A percentile compares a stretch with the other conserved stretches of the same genome.
Conservation (phyloP, 1,140 invertebrate species). For the Coptotermes formosanus region DNA sequence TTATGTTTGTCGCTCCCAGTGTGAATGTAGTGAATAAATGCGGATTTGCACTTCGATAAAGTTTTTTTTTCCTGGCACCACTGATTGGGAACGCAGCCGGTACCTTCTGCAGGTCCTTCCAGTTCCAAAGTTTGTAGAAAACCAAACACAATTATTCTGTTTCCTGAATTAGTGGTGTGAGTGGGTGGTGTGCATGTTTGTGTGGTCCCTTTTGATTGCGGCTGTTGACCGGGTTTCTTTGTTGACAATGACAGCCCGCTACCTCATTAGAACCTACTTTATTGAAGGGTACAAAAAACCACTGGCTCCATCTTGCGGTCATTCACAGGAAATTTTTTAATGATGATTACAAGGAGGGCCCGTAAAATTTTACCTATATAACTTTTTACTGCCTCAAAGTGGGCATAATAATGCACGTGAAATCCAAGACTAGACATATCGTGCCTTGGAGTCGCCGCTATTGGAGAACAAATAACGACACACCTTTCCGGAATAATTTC, state of each 20-base stretch:
- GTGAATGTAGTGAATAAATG: too few relatives aligned
- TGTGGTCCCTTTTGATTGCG: background rate
- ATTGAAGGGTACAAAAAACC: conserved; percentile 14
- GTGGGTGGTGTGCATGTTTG: background rate
- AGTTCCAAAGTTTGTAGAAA: too few relatives aligned
- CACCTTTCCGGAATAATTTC: background rate
- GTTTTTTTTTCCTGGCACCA: too few relatives aligned
- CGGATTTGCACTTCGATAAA: too few relatives aligned
- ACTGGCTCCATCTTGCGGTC: background rate
- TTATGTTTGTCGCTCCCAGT: too few relatives aligned
- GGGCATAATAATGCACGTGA: background rate
- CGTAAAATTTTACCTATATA: background rate
- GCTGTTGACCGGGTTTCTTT: background rate
- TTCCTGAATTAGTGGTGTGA: background rate
- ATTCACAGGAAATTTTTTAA: conserved; percentile 1
- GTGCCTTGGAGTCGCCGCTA: background rate
- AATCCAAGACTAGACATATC: background rate
- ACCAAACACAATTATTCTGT: too few relatives aligned
- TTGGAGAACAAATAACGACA: background rate
- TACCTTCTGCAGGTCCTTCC: too few relatives aligned
- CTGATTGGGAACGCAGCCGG: too few relatives aligned
- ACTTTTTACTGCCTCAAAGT: background rate
- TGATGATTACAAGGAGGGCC: background rate
- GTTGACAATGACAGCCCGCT: background rate
- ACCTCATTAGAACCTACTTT: conserved; percentile 6